Percentiles rank a stretch among this genome's conserved stretches.
Conservation (phyloP, 2,888 invertebrate species). For the Lasioglossum pauxillum region DNA sequence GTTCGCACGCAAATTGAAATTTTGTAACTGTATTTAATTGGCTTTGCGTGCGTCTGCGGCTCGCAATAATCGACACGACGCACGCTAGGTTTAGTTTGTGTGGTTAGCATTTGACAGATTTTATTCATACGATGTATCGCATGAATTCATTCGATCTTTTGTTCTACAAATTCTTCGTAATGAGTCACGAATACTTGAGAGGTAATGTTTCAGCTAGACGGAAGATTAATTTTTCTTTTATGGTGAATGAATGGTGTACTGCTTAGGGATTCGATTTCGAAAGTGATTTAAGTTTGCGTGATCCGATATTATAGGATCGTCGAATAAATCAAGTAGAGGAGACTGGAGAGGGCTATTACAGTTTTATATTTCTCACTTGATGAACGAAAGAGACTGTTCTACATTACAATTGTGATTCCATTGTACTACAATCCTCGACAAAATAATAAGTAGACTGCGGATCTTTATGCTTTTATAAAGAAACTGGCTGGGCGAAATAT, state of each 20-base stretch:
- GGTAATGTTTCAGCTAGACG: too few species aligned
- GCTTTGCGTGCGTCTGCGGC: not conserved
- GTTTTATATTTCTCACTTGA: not conserved
- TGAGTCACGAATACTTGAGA: not conserved
- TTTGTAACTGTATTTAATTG: slow-evolving; percentile 2
- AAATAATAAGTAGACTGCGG: too few species aligned
- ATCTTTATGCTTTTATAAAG: too few species aligned
- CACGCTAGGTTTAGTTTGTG: not conserved
- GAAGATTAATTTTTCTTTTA: not conserved
- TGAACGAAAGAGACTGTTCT: not conserved
- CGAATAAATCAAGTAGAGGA: not conserved
- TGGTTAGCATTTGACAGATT: not conserved
- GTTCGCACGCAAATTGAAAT: slow-evolving; percentile 14
- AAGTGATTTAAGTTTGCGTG: not conserved
- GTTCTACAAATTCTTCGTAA: not conserved
- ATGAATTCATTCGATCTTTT: not conserved
- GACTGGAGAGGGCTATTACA: not conserved
- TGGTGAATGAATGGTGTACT: not conserved
- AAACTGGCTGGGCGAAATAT: too few species aligned
- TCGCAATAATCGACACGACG: not conserved
- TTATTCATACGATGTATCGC: not conserved
- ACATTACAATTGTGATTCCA: not conserved
- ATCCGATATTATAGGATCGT: not conserved
- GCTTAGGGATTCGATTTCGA: not conserved
- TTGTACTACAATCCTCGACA: too few species aligned